Percentiles rank a stretch among this genome's conserved stretches.
Evolutionary conservation across 2,888 invertebrate species (phyloP).

Genomic region (Therioaphis trifolii): DNA sequence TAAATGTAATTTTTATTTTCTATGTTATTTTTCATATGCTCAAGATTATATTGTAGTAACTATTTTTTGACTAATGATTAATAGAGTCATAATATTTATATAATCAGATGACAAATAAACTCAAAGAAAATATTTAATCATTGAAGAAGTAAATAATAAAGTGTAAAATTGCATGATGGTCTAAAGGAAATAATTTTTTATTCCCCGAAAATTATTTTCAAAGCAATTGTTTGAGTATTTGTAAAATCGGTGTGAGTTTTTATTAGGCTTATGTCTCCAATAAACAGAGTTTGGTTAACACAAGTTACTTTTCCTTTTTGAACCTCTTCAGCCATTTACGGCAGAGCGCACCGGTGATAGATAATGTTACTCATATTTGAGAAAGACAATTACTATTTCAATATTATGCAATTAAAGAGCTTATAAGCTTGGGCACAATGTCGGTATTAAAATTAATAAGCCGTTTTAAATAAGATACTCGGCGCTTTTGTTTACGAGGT

Average conservation of each 20-base stretch:
- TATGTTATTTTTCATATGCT: too few species aligned
- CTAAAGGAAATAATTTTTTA: too few species aligned
- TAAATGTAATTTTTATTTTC: too few species aligned
- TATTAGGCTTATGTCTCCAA: neutral
- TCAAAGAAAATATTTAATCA: too few species aligned
- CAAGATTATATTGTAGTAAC: too few species aligned
- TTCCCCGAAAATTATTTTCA: too few species aligned
- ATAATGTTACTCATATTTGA: conserved; percentile 34
- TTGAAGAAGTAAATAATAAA: too few species aligned
- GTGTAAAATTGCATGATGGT: too few species aligned
- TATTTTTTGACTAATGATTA: too few species aligned
- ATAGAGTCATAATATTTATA: too few species aligned
- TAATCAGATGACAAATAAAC: too few species aligned
- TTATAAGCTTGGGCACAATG: conserved; percentile 37
- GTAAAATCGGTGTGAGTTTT: neutral
- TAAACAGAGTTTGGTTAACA: neutral
- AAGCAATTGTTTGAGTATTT: neutral
- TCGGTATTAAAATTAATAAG: conserved; percentile 57
- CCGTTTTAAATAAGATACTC: conserved; percentile 55
- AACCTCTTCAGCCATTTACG: conserved; percentile 27
- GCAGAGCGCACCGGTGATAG: conserved; percentile 32
- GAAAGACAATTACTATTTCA: conserved; percentile 37
- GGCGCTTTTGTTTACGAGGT: conserved; percentile 33
- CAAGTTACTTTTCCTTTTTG: neutral
- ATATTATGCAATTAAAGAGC: conserved; percentile 56